Percentiles rank a stretch among this genome's conserved stretches.
These are phyloP conservation scores for Artibeus jamaicensis DNA, from an alignment of 2,797 vertebrate species.

Conservation along the genomic window DNA sequence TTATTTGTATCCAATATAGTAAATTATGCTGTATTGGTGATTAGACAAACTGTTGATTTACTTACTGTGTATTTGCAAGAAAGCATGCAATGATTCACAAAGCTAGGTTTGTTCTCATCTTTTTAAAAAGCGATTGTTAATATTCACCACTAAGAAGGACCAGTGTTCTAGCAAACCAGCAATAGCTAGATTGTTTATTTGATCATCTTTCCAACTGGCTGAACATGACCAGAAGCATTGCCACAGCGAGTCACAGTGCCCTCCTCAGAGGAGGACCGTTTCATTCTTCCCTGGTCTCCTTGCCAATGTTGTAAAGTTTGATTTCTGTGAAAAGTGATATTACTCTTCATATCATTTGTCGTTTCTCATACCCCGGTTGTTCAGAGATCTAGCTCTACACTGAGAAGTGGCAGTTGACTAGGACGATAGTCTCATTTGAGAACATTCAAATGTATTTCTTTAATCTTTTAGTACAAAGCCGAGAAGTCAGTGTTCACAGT, in stretches of 20 bases:
- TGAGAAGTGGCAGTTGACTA: background rate
- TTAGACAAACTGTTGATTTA: conserved; percentile 72
- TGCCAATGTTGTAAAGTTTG: conserved; percentile 21
- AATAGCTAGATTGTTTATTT: conserved; percentile 51
- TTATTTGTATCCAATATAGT: conserved; percentile 81
- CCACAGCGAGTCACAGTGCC: background rate
- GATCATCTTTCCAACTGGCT: conserved; percentile 50
- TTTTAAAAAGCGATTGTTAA: conserved; percentile 59
- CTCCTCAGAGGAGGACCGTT: background rate
- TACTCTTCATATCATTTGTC: background rate
- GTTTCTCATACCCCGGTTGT: background rate
- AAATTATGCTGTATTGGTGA: conserved; percentile 69
- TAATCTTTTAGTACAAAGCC: background rate
- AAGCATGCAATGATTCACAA: conserved; percentile 42
- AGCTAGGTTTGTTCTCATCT: conserved; percentile 59
- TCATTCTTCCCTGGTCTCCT: background rate
- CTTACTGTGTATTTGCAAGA: conserved; percentile 27
- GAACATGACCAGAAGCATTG: background rate
- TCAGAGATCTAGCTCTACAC: background rate
- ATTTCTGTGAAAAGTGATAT: background rate
- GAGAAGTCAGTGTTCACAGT: background rate
- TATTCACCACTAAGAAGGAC: conserved; percentile 56
- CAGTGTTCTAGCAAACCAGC: conserved; percentile 61
- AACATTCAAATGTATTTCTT: background rate
- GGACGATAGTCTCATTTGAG: background rate